Evolutionary conservation across 1,140 invertebrate species (phyloP), one percentile per base, ranked within the genome.

Genomic region (Vanessa atalanta): DNA sequence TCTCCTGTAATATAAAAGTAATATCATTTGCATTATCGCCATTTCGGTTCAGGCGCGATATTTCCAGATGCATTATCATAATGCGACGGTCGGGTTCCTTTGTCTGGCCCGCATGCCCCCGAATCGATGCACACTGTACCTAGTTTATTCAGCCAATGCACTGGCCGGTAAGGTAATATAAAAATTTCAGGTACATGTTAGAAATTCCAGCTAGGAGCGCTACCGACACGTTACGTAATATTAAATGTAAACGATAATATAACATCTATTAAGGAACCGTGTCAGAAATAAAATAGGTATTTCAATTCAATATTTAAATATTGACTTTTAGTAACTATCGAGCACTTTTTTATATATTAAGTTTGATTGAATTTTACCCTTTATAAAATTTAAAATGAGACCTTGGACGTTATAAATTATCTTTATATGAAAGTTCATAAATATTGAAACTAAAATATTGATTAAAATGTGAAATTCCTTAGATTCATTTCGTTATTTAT

Each of bases 31-130:
- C 73, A 68, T 80, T 72, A 79, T 70, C 55, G 55, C 71, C 47
- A 55, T 79, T 79, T 79, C 65, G 70, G 73, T 74, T 68, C 50
- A 68, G 68, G 65, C 68, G 71, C 68, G 73, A 76, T 78, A 79
- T 80, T 79, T 79, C 60, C 55, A 76, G 75, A 75, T 79, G 76
- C 80, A 82, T 85, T 85, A 82, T 78, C 77, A 81, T 85, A 80
- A 85, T 85, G 79, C 78, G 76, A 76, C 75, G 73, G 66, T 75
- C 65, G 47, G 72, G 68, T 79, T 78, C 79, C 79, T 78, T 81
- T 83, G 81, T 82, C 78, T 78, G 73, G 75, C 70, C 79, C 75
- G 71, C 72, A 74, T 80, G 77, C 47, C 61, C 57, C 65, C 50
- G 66, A 81, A 79, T 81, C 76, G 77, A 79, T 83, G 76, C 73